phyloP scores from a whole-genome alignment of 2,888 invertebrate species.

The Schizaphis graminum region DNA sequence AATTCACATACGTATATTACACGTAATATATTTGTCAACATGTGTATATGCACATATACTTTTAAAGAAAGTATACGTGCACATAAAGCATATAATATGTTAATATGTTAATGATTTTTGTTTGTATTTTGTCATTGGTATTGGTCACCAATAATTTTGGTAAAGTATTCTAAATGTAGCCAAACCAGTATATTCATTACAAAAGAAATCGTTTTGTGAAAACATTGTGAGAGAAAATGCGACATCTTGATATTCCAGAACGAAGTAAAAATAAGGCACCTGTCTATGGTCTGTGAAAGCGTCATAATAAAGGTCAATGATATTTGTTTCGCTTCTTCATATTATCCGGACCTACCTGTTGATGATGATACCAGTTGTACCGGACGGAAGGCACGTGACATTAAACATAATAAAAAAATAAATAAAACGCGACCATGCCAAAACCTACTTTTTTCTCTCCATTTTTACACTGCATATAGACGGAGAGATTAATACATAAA shows the following conservation, averaged over 20 bases:
- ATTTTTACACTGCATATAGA: conserved; percentile 29
- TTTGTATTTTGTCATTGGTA: conserved; percentile 24
- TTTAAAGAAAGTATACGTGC: conserved; percentile 32
- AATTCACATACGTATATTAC: background rate
- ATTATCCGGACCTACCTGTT: conserved; percentile 59
- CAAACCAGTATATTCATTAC: conserved; percentile 62
- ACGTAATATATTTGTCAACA: background rate
- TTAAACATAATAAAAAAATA: conserved; percentile 45
- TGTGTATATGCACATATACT: background rate
- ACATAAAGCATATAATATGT: background rate
- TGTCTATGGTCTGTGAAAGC: conserved; percentile 62
- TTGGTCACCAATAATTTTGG: conserved; percentile 43
- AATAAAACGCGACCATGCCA: conserved; percentile 57
- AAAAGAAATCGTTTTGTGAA: conserved; percentile 64
- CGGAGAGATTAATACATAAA: conserved; percentile 54
- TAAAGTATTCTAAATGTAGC: conserved; percentile 39
- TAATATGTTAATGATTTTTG: conserved; percentile 20
- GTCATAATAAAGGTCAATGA: conserved; percentile 63
- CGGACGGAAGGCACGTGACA: conserved; percentile 64
- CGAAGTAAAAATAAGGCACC: conserved; percentile 60
- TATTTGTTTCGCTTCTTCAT: conserved; percentile 59
- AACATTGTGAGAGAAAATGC: conserved; percentile 61
- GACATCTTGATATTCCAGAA: conserved; percentile 65
- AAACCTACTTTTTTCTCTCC: conserved; percentile 61
- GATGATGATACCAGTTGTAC: conserved; percentile 64